phyloP scores from a whole-genome alignment of 1,140 invertebrate species.

The Saccostrea echinata region DNA sequence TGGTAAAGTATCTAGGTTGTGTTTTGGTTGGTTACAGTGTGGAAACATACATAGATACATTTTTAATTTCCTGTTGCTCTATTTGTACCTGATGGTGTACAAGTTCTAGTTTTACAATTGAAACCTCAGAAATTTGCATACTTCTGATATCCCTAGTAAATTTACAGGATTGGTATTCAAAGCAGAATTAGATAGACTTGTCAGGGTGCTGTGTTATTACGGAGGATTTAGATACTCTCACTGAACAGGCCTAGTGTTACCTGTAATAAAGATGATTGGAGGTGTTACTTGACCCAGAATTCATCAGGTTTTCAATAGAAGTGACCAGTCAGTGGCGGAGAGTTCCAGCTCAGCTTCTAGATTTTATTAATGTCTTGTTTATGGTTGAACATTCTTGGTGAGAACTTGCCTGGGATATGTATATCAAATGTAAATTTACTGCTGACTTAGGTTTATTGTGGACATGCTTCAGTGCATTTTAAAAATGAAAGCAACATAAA shows the following conservation, averaged over 20 bases:
- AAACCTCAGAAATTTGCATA: background rate
- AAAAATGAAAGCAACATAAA: conserved; percentile 23
- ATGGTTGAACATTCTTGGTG: background rate
- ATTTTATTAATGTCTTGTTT: background rate
- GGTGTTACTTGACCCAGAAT: conserved; percentile 22
- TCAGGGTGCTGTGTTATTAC: background rate
- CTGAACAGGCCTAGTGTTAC: background rate
- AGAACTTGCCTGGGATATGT: conserved; percentile 29
- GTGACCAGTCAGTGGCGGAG: background rate
- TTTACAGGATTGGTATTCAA: background rate
- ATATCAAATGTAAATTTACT: conserved; percentile 29
- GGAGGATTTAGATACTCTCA: background rate
- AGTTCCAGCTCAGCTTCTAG: background rate
- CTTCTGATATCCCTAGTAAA: background rate
- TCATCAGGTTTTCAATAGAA: background rate
- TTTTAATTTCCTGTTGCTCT: background rate
- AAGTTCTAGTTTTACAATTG: background rate
- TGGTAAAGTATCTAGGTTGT: too few relatives aligned
- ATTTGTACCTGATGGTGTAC: background rate
- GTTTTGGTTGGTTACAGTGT: background rate
- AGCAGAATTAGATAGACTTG: conserved; percentile 21
- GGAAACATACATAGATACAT: background rate
- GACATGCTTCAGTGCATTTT: conserved; percentile 12
- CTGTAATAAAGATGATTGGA: background rate
- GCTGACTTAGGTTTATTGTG: conserved; percentile 7